A percentile compares a stretch with the other conserved stretches of the same genome.
Conservation (phyloP, 2,888 invertebrate species). For the Trissoscelio sp. region DNA sequence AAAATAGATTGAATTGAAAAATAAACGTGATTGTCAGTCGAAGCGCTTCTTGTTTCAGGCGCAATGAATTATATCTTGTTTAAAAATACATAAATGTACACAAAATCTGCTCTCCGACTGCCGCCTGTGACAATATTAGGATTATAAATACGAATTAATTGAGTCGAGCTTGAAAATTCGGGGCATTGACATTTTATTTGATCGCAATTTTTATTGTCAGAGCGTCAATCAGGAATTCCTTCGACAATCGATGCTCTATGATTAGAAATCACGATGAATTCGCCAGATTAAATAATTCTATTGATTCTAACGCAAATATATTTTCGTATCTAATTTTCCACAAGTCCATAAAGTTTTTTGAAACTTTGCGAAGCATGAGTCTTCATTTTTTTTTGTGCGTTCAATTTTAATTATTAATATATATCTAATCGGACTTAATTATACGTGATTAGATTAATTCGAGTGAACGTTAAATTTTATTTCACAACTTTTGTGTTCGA, state of each 20-base stretch:
- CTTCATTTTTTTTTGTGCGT: too few relatives aligned
- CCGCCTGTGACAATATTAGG: constrained; percentile 48
- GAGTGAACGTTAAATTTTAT: not conserved
- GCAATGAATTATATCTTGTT: constrained; percentile 18
- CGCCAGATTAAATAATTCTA: constrained; percentile 18
- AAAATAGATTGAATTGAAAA: too few relatives aligned
- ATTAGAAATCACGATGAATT: constrained; percentile 35
- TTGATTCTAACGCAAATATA: constrained; percentile 17
- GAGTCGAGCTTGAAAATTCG: constrained; percentile 9
- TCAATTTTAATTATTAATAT: too few relatives aligned
- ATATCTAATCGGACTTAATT: constrained; percentile 35
- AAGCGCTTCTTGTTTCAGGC: too few relatives aligned
- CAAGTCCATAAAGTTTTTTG: not conserved
- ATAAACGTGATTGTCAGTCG: too few relatives aligned
- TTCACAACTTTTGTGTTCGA: not conserved
- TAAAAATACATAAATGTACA: constrained; percentile 29
- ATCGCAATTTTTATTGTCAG: constrained; percentile 21
- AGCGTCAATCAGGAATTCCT: constrained; percentile 3
- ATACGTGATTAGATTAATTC: constrained; percentile 18
- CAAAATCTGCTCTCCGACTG: constrained; percentile 12
- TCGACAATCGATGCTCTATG: not conserved
- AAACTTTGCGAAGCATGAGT: not conserved
- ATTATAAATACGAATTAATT: constrained; percentile 49
- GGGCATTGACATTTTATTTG: constrained; percentile 34
- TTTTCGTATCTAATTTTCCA: constrained; percentile 1